Evolutionary conservation across 2,888 invertebrate genomes (phyloP).

Genomic region (Eilema sororculum): DNA sequence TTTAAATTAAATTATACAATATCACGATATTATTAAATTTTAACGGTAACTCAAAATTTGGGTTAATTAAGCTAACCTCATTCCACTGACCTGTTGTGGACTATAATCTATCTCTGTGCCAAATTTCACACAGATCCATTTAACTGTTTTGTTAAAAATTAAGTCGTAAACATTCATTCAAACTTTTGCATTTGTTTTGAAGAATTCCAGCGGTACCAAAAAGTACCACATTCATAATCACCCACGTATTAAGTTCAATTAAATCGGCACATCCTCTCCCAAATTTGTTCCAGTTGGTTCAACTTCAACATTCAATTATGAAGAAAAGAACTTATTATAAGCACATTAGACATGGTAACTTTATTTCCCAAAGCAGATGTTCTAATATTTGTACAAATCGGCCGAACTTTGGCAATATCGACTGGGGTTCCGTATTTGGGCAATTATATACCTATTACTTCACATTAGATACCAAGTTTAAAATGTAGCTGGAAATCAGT

Average conservation of each 20-base stretch:
- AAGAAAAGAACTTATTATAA: constrained; percentile 67
- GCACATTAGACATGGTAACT: constrained; percentile 70
- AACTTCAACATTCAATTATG: constrained; percentile 56
- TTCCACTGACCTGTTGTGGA: too few species aligned
- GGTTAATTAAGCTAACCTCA: too few species aligned
- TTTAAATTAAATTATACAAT: too few species aligned
- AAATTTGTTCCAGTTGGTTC: constrained; percentile 50
- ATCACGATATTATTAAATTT: too few species aligned
- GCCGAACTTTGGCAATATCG: background rate
- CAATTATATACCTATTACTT: background rate
- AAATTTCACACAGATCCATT: too few species aligned
- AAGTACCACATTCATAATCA: background rate
- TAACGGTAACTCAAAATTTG: too few species aligned
- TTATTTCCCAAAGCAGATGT: constrained; percentile 63
- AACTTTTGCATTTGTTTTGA: background rate
- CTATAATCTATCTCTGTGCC: too few species aligned
- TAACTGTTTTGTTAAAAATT: background rate
- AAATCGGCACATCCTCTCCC: constrained; percentile 11
- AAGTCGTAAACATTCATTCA: background rate
- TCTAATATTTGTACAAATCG: constrained; percentile 46
- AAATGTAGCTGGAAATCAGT: background rate
- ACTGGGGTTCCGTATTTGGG: constrained; percentile 32
- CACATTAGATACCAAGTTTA: too few species aligned
- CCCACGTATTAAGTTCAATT: constrained; percentile 9
- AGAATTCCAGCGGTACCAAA: background rate